Conservation (phyloP, 1,140 invertebrate genomes). For the Drosophila micromelanica region DNA sequence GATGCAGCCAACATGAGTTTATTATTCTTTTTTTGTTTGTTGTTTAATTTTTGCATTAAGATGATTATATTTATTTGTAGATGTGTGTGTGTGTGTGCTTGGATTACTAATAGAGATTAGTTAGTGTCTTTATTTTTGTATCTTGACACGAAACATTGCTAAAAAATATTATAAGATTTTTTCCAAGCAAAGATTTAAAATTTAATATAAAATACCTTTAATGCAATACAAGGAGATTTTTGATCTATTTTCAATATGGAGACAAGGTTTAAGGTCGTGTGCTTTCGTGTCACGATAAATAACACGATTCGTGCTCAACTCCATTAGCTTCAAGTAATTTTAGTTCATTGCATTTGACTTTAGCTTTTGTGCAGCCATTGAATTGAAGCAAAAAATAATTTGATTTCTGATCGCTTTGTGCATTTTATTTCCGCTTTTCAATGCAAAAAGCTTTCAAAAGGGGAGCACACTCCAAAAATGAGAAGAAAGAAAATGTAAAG, state of each 20-base stretch:
- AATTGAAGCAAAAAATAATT: conserved; percentile 60
- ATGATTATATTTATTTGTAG: background rate
- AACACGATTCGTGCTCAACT: background rate
- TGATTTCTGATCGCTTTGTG: conserved; percentile 51
- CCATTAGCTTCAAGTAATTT: background rate
- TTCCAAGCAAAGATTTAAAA: no score
- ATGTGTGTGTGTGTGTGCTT: no score
- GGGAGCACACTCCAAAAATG: background rate
- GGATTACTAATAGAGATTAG: no score
- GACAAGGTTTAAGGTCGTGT: no score
- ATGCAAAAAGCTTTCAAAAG: conserved; percentile 1
- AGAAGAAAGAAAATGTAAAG: background rate
- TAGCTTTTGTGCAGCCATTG: conserved; percentile 31
- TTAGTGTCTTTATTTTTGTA: no score
- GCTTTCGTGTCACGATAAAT: background rate
- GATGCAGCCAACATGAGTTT: background rate
- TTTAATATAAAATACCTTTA: no score
- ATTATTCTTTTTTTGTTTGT: background rate
- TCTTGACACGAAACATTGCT: no score
- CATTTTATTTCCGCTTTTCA: conserved; percentile 13
- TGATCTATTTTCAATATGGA: no score
- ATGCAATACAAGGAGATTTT: no score
- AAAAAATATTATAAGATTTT: no score
- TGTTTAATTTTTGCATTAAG: background rate
- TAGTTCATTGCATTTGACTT: conserved; percentile 18